Conservation (phyloP, 1,140 invertebrate species). For the Colletes gigas region DNA sequence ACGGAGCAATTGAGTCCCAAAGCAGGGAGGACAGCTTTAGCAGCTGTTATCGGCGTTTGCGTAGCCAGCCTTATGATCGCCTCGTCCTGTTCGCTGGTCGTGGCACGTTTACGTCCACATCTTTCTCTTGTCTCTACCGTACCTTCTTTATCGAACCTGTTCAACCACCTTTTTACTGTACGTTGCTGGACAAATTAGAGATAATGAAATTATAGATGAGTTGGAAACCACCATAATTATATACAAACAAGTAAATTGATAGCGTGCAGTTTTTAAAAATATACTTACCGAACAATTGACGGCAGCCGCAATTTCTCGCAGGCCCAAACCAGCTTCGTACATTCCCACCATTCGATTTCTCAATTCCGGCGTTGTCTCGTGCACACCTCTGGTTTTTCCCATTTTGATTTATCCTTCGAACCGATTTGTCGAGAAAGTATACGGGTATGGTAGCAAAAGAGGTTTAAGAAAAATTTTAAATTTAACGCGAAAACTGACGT, state of each 20-base stretch:
- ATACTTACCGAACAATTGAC: slow-evolving; percentile 77
- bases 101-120: slow-evolving; percentile 79
- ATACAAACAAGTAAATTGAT: too few species aligned
- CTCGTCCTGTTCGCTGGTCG: slow-evolving; percentile 77
- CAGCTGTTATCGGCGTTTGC: slow-evolving; percentile 78
- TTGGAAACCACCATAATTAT: too few species aligned
- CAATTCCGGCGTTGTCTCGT: slow-evolving; percentile 79
- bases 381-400: slow-evolving; percentile 79
- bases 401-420: slow-evolving; percentile 52
- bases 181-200: slow-evolving; percentile 73
- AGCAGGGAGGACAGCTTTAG: slow-evolving; percentile 78
- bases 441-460: neutral
- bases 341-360: slow-evolving; percentile 80
- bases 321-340: slow-evolving; percentile 78
- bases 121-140: slow-evolving; percentile 78
- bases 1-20: slow-evolving; percentile 78
- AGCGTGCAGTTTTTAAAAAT: neutral
- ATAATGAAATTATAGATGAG: neutral
- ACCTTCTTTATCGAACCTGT: slow-evolving; percentile 79
- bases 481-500: slow-evolving; percentile 65
- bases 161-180: slow-evolving; percentile 79
- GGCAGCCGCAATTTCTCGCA: slow-evolving; percentile 77
- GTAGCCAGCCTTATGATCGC: slow-evolving; percentile 77
- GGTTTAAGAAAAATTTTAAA: slow-evolving; percentile 52
- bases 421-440: neutral